phyloP scores from a whole-genome alignment of 2,888 invertebrate genomes.

The Hemithea aestivaria region DNA sequence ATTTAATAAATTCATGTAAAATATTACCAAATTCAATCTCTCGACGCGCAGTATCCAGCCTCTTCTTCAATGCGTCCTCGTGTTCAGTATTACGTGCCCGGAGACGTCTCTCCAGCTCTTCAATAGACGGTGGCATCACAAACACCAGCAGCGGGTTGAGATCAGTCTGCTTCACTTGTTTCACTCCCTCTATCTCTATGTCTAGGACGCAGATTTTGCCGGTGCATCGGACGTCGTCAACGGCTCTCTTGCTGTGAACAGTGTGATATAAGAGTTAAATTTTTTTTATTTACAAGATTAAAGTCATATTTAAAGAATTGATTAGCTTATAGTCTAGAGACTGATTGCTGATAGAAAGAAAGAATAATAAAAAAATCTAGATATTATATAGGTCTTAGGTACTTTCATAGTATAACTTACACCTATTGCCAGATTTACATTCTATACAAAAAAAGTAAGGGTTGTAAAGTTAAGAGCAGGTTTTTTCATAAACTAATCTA shows the following conservation, averaged over 20 bases:
- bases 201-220: constrained; percentile 96
- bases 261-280: constrained; percentile 16
- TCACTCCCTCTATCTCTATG: constrained; percentile 97
- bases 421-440: too few species aligned
- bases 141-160: constrained; percentile 92
- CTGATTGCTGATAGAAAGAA: too few species aligned
- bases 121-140: constrained; percentile 93
- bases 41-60: constrained; percentile 86
- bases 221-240: constrained; percentile 86
- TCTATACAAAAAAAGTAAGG: too few species aligned
- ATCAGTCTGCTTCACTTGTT: constrained; percentile 87
- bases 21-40: constrained; percentile 95
- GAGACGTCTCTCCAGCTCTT: constrained; percentile 86
- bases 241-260: constrained; percentile 87
- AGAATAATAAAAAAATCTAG: too few species aligned
- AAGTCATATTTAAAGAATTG: too few species aligned
- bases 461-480: too few species aligned
- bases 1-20: too few species aligned
- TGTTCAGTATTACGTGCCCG: constrained; percentile 92
- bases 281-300: too few species aligned
- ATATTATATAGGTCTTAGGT: too few species aligned
- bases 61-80: constrained; percentile 88
- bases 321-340: too few species aligned
- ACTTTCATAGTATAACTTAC: too few species aligned
- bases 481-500: too few species aligned